Conservation (phyloP, 2,797 vertebrate genomes). For the Cyprinella venusta region DNA sequence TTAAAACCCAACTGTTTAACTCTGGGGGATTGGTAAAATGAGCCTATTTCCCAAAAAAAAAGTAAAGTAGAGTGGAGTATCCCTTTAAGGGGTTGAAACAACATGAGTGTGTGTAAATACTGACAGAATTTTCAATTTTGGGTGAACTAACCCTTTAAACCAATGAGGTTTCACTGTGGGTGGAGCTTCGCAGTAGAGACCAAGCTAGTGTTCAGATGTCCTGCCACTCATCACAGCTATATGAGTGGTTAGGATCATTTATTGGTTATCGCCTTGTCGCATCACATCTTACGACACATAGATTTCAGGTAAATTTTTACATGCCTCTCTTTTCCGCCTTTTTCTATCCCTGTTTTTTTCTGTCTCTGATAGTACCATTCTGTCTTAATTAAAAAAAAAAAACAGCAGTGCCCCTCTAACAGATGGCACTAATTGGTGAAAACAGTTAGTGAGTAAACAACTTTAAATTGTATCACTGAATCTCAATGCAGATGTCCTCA, state of each 20-base stretch:
- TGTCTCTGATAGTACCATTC: slow-evolving; percentile 61
- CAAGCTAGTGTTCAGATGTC: no score
- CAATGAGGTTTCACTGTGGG: background rate
- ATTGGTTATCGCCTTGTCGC: background rate
- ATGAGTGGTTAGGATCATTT: background rate
- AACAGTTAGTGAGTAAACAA: slow-evolving; percentile 71
- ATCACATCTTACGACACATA: background rate
- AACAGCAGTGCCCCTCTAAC: slow-evolving; percentile 65
- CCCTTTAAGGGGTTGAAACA: no score
- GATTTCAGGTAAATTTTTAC: background rate
- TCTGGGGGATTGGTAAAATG: no score
- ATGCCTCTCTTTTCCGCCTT: background rate
- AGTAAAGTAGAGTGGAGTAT: no score
- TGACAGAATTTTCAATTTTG: no score
- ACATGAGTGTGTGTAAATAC: no score
- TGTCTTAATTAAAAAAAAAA: slow-evolving; percentile 67
- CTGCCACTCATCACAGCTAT: background rate
- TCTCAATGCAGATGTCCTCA: slow-evolving; percentile 28
- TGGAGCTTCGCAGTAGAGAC: background rate
- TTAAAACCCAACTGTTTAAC: no score
- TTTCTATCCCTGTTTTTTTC: slow-evolving; percentile 37
- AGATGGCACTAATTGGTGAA: slow-evolving; percentile 70
- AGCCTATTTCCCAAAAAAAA: no score
- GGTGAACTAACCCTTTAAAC: no score
- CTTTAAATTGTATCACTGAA: slow-evolving; percentile 63